Conservation (phyloP, 2,797 vertebrate species). For the Propithecus deckenii region DNA sequence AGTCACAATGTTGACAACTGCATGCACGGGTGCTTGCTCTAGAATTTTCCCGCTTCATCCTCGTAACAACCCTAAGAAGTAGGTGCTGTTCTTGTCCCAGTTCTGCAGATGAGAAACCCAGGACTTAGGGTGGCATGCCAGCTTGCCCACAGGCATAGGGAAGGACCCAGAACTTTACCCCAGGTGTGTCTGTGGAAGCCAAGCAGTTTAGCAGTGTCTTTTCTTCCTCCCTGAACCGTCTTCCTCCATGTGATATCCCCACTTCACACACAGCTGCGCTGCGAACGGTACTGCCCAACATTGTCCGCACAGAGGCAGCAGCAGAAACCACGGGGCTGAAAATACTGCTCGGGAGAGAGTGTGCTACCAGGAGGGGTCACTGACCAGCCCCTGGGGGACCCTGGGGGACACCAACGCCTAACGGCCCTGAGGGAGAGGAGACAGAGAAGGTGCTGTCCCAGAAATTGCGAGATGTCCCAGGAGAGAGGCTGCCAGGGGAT, state of each 20-base stretch:
- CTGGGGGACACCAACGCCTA: background rate
- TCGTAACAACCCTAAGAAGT: background rate
- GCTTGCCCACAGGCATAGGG: background rate
- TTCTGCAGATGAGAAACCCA: background rate
- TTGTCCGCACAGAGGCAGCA: background rate
- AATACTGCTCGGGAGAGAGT: background rate
- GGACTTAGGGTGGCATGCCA: fast-evolving
- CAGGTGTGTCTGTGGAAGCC: background rate
- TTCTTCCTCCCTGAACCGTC: background rate
- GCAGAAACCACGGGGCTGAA: background rate
- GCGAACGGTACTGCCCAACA: background rate
- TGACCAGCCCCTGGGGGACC: background rate
- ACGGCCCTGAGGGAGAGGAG: background rate
- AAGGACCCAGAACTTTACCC: background rate
- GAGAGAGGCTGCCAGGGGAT: background rate
- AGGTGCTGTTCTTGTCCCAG: background rate
- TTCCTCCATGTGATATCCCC: background rate
- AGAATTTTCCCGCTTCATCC: background rate
- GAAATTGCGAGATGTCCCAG: background rate
- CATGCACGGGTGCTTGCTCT: background rate
- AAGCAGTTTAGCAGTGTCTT: background rate
- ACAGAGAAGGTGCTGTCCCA: background rate
- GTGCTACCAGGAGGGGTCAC: background rate
- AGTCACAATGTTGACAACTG: background rate
- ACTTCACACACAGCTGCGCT: fast-evolving